Evolutionary conservation across 2,888 invertebrate species (phyloP).

Genomic region (Drosophila fulvimacula): DNA sequence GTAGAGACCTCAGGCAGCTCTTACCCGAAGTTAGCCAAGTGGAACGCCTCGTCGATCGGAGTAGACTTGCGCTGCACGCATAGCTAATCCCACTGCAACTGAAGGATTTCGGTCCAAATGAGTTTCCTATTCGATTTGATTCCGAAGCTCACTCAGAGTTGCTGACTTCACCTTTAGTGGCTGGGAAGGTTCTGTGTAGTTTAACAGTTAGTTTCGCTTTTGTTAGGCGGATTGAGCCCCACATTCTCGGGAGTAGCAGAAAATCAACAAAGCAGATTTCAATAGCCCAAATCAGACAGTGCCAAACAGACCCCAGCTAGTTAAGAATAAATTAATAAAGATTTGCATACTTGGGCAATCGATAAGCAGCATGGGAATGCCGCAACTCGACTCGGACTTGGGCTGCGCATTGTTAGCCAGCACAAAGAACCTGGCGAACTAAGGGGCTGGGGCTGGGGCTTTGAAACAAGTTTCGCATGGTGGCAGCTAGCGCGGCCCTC

Average conservation of each 20-base stretch:
- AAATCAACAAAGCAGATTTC: slow-evolving; percentile 6
- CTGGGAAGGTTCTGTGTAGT: slow-evolving; percentile 21
- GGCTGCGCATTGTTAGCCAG: slow-evolving; percentile 31
- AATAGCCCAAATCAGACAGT: slow-evolving; percentile 10
- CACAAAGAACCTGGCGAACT: slow-evolving; percentile 34
- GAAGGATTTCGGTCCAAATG: not conserved
- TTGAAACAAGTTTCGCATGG: slow-evolving; percentile 45
- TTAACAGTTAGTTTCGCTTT: slow-evolving; percentile 64
- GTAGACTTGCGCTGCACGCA: not conserved
- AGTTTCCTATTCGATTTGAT: not conserved
- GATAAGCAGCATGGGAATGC: slow-evolving; percentile 50
- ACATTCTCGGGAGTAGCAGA: slow-evolving; percentile 5
- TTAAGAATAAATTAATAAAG: slow-evolving; percentile 59
- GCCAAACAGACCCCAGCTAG: slow-evolving; percentile 15
- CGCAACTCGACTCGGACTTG: slow-evolving; percentile 14
- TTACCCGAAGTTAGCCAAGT: slow-evolving; percentile 28
- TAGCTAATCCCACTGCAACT: not conserved
- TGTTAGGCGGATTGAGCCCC: slow-evolving; percentile 15
- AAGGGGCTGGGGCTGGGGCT: slow-evolving; percentile 24
- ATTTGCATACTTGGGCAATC: slow-evolving; percentile 70
- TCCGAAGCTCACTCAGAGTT: not conserved
- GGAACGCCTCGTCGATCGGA: slow-evolving; percentile 29
- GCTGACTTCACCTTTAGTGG: not conserved
- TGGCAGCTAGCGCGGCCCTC: slow-evolving; percentile 14
- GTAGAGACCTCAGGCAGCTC: slow-evolving; percentile 2